phyloP scores from a whole-genome alignment of 1,140 invertebrate species.

The Chymomyza costata region DNA sequence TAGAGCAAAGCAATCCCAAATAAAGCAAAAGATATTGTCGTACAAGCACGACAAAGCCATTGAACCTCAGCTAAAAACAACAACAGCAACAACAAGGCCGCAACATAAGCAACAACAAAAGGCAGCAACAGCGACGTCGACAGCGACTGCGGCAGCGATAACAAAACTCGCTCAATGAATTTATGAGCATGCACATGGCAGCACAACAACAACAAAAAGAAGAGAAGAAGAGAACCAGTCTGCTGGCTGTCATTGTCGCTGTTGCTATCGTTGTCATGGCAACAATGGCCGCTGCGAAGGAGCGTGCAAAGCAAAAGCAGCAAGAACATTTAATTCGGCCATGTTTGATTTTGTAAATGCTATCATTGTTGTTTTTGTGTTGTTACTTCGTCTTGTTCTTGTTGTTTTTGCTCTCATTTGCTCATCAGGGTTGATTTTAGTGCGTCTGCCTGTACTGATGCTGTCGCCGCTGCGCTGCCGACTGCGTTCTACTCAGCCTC shows the following conservation, averaged over 20 bases:
- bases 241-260: slow-evolving; percentile 8
- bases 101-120: slow-evolving; percentile 38
- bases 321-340: slow-evolving; percentile 67
- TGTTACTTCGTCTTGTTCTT: slow-evolving; percentile 6
- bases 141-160: slow-evolving; percentile 6
- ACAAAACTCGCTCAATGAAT: no score
- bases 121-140: slow-evolving; percentile 1
- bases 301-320: slow-evolving; percentile 50
- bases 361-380: slow-evolving; percentile 51
- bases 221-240: no score
- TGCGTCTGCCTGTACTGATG: no score
- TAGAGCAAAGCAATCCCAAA: no score
- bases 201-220: no score
- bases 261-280: slow-evolving; percentile 46
- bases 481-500: slow-evolving; percentile 25
- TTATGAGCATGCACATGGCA: slow-evolving; percentile 53
- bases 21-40: no score
- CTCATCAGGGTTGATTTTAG: slow-evolving; percentile 34
- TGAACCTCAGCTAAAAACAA: slow-evolving; percentile 42
- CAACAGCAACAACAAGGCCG: slow-evolving; percentile 40
- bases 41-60: no score
- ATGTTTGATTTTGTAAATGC: slow-evolving; percentile 72
- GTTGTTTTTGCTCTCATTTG: slow-evolving; percentile 32
- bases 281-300: slow-evolving; percentile 68
- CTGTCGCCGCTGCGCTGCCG: slow-evolving; percentile 29